phyloP scores from a whole-genome alignment of 2,797 vertebrate species.

The Clarias pachynema region DNA sequence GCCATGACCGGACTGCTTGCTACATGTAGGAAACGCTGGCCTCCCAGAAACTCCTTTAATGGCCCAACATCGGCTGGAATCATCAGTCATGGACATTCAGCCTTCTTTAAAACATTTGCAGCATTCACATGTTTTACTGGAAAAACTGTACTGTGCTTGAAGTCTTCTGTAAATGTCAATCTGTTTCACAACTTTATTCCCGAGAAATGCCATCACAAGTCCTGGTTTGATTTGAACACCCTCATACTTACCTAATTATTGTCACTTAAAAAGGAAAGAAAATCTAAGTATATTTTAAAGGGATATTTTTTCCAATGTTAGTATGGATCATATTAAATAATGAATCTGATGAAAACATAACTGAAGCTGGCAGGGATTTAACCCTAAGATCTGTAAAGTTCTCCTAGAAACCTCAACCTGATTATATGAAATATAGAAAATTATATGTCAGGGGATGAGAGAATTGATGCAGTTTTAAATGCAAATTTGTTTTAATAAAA shows the following conservation, averaged over 20 bases:
- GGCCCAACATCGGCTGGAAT: too few species aligned
- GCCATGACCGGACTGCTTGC: too few species aligned
- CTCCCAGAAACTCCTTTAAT: too few species aligned
- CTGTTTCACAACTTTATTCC: too few species aligned
- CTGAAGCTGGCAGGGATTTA: not conserved
- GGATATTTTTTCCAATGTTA: not conserved
- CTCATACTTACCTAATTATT: not conserved
- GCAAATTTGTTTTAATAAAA: not conserved
- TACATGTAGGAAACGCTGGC: too few species aligned
- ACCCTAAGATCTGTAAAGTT: not conserved
- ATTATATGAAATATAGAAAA: not conserved
- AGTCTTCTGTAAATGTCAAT: too few species aligned
- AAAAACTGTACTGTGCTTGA: too few species aligned
- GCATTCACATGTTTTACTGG: too few species aligned
- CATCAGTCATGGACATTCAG: too few species aligned
- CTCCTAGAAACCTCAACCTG: not conserved
- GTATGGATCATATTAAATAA: not conserved
- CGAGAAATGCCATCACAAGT: too few species aligned
- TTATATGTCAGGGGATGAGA: not conserved
- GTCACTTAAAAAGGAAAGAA: not conserved
- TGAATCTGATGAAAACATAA: not conserved
- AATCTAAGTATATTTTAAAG: not conserved
- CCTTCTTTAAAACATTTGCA: too few species aligned
- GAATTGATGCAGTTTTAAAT: not conserved
- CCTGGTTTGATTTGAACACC: too few species aligned